Evolutionary conservation across 2,888 invertebrate genomes (phyloP), one percentile per base, ranked within the genome.

Genomic region (Leptinotarsa tumamoca): DNA sequence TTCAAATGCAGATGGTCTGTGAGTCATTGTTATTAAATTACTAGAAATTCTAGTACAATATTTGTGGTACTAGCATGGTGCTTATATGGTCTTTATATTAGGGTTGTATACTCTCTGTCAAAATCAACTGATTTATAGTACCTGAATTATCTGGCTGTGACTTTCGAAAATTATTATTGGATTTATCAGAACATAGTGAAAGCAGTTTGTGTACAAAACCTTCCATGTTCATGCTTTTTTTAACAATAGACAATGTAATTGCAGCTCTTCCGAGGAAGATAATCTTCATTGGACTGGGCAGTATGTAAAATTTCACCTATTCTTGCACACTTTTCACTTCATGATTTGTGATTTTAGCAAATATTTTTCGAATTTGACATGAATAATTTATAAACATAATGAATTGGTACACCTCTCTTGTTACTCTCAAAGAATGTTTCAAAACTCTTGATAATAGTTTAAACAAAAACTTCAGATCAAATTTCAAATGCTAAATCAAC

Each of bases 271-370:
- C 68, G 21, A 72, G 58, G 72, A 67, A 67, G 67, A 72, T 27
- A 68, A 72, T 33, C 72, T 54, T 68, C 72, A 67, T 58, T 72
- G 72, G 72, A 72, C 50, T 68, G 50, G 43, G 67, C 72, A 72
- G 72, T 72, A 72, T 72, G 72, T 72, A 72, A 56, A 72, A 72
- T 56, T 72, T 7, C 17, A 54, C 21, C 10, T 58, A 23, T 23
- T 58, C 17, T 33, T 27, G 66, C 54, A 68, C 68, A 67, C 67
- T 67, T 50, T 72, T 52, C 49, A 67, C 66, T 71, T 21, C 66
- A 51, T 33, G 27, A 43, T 10, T 63, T 63, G 63, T 33, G 21
- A 33, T 67, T 18, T 50, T 66, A 71, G 56, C 73, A 73, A 69
- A 73, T 68, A 69, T 73, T 73, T 69, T 73, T 73, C 68, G 33